Conservation (phyloP, 2,113 vertebrate genomes). For the Oophaga pumilio region DNA sequence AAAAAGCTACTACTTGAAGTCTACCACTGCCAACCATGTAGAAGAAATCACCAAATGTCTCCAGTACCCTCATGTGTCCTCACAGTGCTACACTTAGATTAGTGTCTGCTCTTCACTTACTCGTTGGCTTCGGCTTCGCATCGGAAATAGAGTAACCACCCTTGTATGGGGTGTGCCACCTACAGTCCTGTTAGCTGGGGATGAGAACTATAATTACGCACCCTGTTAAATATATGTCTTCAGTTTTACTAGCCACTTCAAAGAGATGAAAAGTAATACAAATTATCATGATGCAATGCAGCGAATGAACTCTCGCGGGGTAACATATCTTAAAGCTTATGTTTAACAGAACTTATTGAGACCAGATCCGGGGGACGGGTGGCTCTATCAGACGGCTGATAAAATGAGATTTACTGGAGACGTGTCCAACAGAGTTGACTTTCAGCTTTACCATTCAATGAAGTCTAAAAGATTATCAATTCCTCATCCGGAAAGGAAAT, state of each 20-base stretch:
- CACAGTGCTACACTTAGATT: not conserved
- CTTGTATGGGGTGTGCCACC: conserved; percentile 1
- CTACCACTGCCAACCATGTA: not conserved
- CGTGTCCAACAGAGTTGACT: no score
- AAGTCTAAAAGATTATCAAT: no score
- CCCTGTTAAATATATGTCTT: conserved; percentile 19
- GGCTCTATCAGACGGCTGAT: not conserved
- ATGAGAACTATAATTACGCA: conserved; percentile 30
- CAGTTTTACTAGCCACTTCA: conserved; percentile 19
- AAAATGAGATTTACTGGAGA: no score
- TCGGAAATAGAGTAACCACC: conserved; percentile 10
- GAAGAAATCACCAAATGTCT: not conserved
- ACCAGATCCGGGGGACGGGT: not conserved
- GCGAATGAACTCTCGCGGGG: not conserved
- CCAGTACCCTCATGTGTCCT: not conserved
- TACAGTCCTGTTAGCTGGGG: conserved; percentile 17
- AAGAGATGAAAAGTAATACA: conserved; percentile 6
- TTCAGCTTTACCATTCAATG: no score
- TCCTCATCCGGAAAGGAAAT: no score
- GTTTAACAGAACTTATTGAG: no score
- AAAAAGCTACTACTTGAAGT: not conserved
- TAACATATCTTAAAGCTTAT: not conserved
- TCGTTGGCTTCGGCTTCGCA: not conserved
- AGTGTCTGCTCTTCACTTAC: not conserved
- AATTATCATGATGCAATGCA: not conserved